A percentile compares a stretch with the other conserved stretches of the same genome.
These are phyloP conservation scores for Trichomalopsis sarcophagae DNA, from an alignment of 1,140 invertebrate genomes.

Conservation along the genomic window DNA sequence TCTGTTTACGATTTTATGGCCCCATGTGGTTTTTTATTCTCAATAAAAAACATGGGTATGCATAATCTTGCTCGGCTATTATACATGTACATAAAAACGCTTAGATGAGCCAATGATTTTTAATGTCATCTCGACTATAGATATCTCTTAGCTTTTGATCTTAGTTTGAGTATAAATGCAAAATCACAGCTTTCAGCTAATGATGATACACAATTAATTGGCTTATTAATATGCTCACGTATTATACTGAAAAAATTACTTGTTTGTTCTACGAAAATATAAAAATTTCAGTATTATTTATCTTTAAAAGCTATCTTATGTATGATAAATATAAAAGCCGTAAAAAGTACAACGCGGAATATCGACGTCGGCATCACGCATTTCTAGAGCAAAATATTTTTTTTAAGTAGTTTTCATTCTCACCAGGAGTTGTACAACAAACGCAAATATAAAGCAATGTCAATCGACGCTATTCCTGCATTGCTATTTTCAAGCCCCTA, in stretches of 20 bases:
- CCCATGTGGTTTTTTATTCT: not conserved
- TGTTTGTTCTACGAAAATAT: slow-evolving; percentile 46
- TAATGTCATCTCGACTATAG: slow-evolving; percentile 36
- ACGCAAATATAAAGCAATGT: not conserved
- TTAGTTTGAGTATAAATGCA: slow-evolving; percentile 48
- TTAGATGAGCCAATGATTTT: slow-evolving; percentile 39
- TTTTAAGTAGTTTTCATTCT: not conserved
- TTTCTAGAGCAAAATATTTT: not conserved
- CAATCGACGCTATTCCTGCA: not conserved
- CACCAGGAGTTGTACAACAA: not conserved
- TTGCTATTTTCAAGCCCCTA: not conserved
- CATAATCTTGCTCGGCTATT: slow-evolving; percentile 4
- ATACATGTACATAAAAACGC: slow-evolving; percentile 26
- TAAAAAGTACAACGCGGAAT: slow-evolving; percentile 17
- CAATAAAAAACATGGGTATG: slow-evolving; percentile 34
- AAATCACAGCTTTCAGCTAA: slow-evolving; percentile 50
- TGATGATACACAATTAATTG: slow-evolving; percentile 33
- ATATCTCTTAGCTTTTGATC: slow-evolving; percentile 41
- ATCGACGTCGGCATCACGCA: not conserved
- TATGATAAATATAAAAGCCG: slow-evolving; percentile 19
- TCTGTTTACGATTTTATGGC: not conserved
- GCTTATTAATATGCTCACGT: slow-evolving; percentile 16
- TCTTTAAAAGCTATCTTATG: slow-evolving; percentile 38
- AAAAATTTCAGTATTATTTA: slow-evolving; percentile 36
- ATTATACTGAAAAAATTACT: slow-evolving; percentile 35